Evolutionary conservation across 1,140 invertebrate species (phyloP).

Genomic region (Proctacanthus coquilletti): DNA sequence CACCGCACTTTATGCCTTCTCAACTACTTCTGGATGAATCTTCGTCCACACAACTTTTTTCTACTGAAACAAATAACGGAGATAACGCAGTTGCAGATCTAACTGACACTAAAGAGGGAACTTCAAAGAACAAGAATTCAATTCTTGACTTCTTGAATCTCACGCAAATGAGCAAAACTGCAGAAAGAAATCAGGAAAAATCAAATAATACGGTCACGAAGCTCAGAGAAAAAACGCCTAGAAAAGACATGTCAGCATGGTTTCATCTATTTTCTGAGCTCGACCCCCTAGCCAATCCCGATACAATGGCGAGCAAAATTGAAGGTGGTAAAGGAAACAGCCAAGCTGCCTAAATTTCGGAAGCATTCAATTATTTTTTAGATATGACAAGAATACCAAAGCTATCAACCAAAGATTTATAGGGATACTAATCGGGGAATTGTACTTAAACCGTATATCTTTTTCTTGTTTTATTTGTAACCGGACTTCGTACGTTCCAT

Average conservation of each 20-base stretch:
- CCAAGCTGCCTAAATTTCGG: constrained; percentile 18
- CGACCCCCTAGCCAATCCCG: constrained; percentile 73
- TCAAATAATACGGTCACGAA: constrained; percentile 7
- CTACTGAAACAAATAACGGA: background rate
- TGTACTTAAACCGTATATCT: too few relatives aligned
- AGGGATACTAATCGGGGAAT: too few relatives aligned
- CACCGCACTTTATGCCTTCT: constrained; percentile 30
- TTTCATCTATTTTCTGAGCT: constrained; percentile 85
- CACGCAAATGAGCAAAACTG: constrained; percentile 9
- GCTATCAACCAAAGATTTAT: too few relatives aligned
- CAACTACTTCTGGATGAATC: constrained; percentile 21
- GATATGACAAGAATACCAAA: too few relatives aligned
- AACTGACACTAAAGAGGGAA: too few relatives aligned
- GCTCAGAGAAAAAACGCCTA: constrained; percentile 15
- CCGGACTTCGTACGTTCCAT: too few relatives aligned
- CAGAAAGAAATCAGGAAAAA: constrained; percentile 9
- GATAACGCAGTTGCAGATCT: background rate
- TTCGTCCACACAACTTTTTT: too few relatives aligned
- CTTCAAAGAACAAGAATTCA: constrained; percentile 12
- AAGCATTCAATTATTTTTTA: too few relatives aligned
- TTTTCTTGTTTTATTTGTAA: too few relatives aligned
- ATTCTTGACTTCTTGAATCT: constrained; percentile 6
- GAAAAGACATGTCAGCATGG: constrained; percentile 49
- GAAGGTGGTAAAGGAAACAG: constrained; percentile 2
- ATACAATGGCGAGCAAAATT: constrained; percentile 28